These are phyloP conservation scores for Portevinia maculata DNA, from an alignment of 2,888 invertebrate genomes.

Conservation along the genomic window DNA sequence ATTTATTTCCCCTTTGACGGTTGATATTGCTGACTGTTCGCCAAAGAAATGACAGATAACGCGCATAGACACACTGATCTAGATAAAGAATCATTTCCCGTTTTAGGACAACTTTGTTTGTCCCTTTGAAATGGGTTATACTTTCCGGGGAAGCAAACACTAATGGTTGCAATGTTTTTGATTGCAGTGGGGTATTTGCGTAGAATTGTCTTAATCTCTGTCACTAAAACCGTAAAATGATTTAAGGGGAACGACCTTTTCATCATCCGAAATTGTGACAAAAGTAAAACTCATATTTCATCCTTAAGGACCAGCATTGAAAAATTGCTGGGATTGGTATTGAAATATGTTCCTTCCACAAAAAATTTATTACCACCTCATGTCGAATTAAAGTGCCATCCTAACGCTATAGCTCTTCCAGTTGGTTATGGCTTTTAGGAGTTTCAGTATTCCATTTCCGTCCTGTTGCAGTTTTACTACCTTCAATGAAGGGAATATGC, in stretches of 20 bases:
- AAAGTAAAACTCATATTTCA: constrained; percentile 33
- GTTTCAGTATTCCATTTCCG: not conserved
- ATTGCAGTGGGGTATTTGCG: not conserved
- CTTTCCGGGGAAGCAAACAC: not conserved
- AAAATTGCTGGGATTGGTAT: constrained; percentile 22
- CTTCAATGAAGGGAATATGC: constrained; percentile 37
- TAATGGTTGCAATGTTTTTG: not conserved
- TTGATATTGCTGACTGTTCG: constrained; percentile 43
- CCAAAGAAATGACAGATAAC: constrained; percentile 11
- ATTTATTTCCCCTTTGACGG: constrained; percentile 33
- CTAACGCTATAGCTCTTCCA: constrained; percentile 34
- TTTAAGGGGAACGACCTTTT: constrained; percentile 1
- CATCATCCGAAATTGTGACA: not conserved
- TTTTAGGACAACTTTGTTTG: constrained; percentile 7
- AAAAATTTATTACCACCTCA: constrained; percentile 21
- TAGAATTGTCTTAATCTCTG: constrained; percentile 36
- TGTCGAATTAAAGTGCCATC: constrained; percentile 43
- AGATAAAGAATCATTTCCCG: constrained; percentile 17
- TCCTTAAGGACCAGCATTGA: constrained; percentile 12
- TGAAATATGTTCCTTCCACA: constrained; percentile 3
- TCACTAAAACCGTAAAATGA: constrained; percentile 44
- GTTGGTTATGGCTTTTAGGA: not conserved
- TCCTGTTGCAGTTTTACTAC: constrained; percentile 38
- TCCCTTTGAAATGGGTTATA: constrained; percentile 20
- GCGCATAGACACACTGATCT: not conserved